phyloP scores from a whole-genome alignment of 2,888 invertebrate species.

The Cosmia trapezina region DNA sequence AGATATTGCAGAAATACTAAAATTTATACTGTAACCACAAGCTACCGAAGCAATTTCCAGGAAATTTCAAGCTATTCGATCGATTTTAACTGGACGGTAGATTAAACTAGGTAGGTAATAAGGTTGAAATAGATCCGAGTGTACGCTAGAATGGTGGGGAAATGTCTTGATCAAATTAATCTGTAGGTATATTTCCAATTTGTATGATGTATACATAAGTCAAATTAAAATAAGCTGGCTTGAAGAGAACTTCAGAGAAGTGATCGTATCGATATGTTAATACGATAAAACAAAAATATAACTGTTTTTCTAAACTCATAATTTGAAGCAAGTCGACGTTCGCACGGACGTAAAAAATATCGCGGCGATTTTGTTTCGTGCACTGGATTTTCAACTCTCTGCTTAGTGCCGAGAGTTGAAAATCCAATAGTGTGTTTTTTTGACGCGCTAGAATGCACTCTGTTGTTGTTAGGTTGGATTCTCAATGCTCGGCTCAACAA shows the following conservation, averaged over 20 bases:
- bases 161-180: neutral
- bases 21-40: constrained; percentile 1
- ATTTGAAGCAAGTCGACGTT: neutral
- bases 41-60: constrained; percentile 14
- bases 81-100: neutral
- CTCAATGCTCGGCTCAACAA: too few species aligned
- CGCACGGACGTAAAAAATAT: too few species aligned
- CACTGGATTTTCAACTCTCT: too few species aligned
- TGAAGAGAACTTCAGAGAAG: neutral
- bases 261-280: neutral
- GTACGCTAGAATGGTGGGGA: neutral
- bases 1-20: neutral
- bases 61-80: constrained; percentile 1
- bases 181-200: neutral
- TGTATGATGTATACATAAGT: neutral
- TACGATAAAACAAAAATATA: too few species aligned
- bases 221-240: neutral
- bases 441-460: too few species aligned
- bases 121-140: neutral
- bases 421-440: too few species aligned
- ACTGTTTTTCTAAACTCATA: neutral
- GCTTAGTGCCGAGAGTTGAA: too few species aligned
- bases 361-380: too few species aligned
- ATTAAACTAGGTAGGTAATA: neutral
- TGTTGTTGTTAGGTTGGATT: too few species aligned